These are phyloP conservation scores for Ochropleura leucogaster DNA, from an alignment of 2,888 invertebrate species.

Conservation along the genomic window DNA sequence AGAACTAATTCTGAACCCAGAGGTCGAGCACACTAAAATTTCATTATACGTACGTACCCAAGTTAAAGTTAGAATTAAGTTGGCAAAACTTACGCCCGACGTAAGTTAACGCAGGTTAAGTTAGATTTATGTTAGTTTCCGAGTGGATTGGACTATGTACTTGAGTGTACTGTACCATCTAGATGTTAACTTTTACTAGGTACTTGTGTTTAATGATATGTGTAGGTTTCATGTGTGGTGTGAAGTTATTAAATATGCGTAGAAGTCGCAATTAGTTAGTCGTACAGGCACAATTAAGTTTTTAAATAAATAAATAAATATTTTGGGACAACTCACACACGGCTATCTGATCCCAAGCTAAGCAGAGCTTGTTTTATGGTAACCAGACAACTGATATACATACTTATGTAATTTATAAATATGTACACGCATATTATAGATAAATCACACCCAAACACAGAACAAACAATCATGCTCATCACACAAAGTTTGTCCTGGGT, in stretches of 20 bases:
- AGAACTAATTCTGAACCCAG: constrained; percentile 30
- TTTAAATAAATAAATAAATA: too few relatives aligned
- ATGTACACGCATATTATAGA: too few relatives aligned
- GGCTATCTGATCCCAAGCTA: too few relatives aligned
- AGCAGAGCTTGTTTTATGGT: too few relatives aligned
- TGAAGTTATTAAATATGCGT: not conserved
- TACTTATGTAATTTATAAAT: too few relatives aligned
- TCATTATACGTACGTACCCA: constrained; percentile 67
- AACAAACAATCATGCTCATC: too few relatives aligned
- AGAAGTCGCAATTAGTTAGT: not conserved
- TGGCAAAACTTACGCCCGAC: constrained; percentile 74
- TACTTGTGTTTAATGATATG: constrained; percentile 31
- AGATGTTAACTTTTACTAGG: constrained; percentile 16
- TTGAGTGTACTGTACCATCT: constrained; percentile 32
- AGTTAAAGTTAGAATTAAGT: constrained; percentile 80
- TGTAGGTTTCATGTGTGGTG: not conserved
- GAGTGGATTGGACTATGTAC: constrained; percentile 70
- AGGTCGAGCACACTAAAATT: constrained; percentile 65
- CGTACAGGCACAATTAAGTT: too few relatives aligned
- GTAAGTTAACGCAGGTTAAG: constrained; percentile 80
- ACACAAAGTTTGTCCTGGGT: too few relatives aligned
- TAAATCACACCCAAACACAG: too few relatives aligned
- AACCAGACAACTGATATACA: too few relatives aligned
- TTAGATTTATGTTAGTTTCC: constrained; percentile 80
- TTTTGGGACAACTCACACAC: too few relatives aligned